Conservation (phyloP, 2,797 vertebrate genomes). For the Betta splendens region DNA sequence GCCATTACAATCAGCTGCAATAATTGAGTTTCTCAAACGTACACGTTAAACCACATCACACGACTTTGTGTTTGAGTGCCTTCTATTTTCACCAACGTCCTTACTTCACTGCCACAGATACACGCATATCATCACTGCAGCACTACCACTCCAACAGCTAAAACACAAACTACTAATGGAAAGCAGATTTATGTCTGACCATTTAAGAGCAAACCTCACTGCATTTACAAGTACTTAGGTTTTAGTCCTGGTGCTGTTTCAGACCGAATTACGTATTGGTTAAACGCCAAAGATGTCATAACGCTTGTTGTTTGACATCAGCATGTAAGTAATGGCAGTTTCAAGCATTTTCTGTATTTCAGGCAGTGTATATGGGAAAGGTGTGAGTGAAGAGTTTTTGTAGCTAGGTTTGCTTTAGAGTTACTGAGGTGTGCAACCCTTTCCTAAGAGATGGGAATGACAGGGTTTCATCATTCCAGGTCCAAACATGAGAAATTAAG, state of each 20-base stretch:
- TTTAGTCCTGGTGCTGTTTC: constrained; percentile 5
- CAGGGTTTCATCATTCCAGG: constrained; percentile 9
- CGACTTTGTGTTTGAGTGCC: not conserved
- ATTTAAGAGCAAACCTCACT: not conserved
- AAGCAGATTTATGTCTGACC: constrained; percentile 11
- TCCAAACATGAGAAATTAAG: not conserved
- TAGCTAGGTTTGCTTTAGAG: no score
- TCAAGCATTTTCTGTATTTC: constrained; percentile 7
- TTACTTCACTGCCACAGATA: not conserved
- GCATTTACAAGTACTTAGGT: constrained; percentile 11
- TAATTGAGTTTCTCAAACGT: not conserved
- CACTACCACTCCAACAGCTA: not conserved
- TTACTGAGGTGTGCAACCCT: constrained; percentile 2
- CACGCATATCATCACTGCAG: not conserved
- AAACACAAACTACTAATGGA: constrained; percentile 1
- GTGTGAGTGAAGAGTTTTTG: constrained; percentile 15
- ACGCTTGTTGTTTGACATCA: constrained; percentile 17
- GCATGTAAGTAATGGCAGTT: constrained; percentile 12
- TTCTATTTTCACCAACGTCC: constrained; percentile 11
- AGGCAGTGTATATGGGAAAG: constrained; percentile 11
- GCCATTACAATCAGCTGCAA: constrained; percentile 4
- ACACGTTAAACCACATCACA: not conserved
- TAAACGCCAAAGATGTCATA: not conserved
- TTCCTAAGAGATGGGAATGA: not conserved
- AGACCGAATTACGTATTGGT: not conserved